Evolutionary conservation across 64 coral and sea anemone genomes (phyloP), one percentile per base, ranked within the genome.

Genomic region (Astreopora myriophthalma): DNA sequence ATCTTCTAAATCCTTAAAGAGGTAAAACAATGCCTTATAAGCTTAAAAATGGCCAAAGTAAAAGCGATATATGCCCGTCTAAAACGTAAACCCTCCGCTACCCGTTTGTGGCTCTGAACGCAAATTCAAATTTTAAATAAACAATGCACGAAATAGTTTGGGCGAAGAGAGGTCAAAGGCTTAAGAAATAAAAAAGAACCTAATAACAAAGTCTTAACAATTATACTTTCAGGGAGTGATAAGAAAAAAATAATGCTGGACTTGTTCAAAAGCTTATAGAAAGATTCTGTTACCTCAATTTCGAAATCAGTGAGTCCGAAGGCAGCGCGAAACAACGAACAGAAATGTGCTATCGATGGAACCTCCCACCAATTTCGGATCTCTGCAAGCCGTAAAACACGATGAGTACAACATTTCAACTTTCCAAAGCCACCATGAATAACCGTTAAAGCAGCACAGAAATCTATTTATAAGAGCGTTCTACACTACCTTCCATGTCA

Each of bases 291-390:
- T 95, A 98, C 96, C 94, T 98, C 96, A 20, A 98, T 98, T 93
- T 98, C 96, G 90, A 98, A 98, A 86, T 98, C 96, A 42, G 96
- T 98, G 27, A 98, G 86, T 12, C 93, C 96, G 88, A 98, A 98
- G 26, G 96, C 96, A 86, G 96, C 89, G 44, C 96, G 89, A 48
- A 98, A 98, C 76, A 98, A 61, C 90, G 96, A 98, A 90, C 96
- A 98, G 78, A 98, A 98, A 87, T 98, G 96, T 79, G 96, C 96
- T 74, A 98, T 98, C n/a, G 83, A 92, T 95, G 96, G 96, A 71
- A 98, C 93, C 92, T 95, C 86, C 96, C 96, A 98, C 96, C 96
- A 98, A 80, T 91, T 90, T 82, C 96, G 96, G 88, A 98, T 98
- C 79, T 98, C 96, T 95, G 89, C 85, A 95, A 91, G 88, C 68